Evolutionary conservation across 37 sponge, comb jelly and placozoan species (phyloP).

Genomic region (Diacarnus erythraeanus): DNA sequence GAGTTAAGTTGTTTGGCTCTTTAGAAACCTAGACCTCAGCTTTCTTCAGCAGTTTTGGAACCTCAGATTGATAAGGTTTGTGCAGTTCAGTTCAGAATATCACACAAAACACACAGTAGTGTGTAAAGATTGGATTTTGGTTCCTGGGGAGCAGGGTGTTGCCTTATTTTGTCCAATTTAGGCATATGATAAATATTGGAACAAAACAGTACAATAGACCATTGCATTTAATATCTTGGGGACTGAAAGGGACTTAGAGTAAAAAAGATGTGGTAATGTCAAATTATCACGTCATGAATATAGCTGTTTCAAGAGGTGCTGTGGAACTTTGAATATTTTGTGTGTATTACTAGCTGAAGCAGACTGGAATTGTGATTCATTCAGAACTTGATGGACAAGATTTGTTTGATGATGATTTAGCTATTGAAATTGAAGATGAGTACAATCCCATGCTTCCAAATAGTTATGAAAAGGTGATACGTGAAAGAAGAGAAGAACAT

Average conservation of each 20-base stretch:
- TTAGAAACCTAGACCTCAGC: constrained; percentile 12
- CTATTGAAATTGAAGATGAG: constrained; percentile 69
- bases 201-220: too few relatives aligned
- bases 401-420: constrained; percentile 56
- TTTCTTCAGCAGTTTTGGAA: constrained; percentile 1
- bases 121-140: too few relatives aligned
- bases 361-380: not conserved
- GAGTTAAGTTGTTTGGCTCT: not conserved
- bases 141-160: too few relatives aligned
- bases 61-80: not conserved
- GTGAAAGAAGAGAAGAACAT: constrained; percentile 30
- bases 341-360: not conserved
- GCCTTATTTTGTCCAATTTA: too few relatives aligned
- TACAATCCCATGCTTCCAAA: constrained; percentile 96
- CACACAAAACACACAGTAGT: too few relatives aligned
- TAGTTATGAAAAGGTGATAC: constrained; percentile 71
- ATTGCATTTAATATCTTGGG: too few relatives aligned
- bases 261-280: too few relatives aligned
- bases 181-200: not conserved
- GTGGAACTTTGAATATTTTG: not conserved
- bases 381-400: constrained; percentile 12
- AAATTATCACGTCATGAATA: not conserved
- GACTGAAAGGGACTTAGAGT: too few relatives aligned
- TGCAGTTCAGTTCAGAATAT: too few relatives aligned
- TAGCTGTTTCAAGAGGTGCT: not conserved